phyloP scores from a whole-genome alignment of 2,797 vertebrate genomes.

The Paratrypauchen microcephalus region DNA sequence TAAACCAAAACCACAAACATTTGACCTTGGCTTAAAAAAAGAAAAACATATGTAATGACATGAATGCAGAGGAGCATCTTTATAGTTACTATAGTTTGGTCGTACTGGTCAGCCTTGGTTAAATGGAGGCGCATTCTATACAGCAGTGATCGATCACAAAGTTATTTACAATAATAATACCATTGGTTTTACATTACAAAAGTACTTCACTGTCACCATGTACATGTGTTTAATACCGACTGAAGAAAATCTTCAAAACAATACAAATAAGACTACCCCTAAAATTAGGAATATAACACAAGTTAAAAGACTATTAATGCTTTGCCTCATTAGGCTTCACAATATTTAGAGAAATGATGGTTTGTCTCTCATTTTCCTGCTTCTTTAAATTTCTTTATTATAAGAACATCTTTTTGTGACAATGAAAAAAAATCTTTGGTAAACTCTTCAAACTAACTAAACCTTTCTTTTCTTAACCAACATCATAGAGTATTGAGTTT shows the following conservation, averaged over 20 bases:
- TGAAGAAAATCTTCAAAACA: constrained; percentile 10
- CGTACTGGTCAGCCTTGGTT: constrained; percentile 27
- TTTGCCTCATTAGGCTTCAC: background rate
- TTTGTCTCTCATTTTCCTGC: constrained; percentile 13
- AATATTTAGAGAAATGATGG: constrained; percentile 6
- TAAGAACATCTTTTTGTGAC: constrained; percentile 34
- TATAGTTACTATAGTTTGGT: constrained; percentile 5
- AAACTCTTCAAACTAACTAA: constrained; percentile 42
- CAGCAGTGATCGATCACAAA: constrained; percentile 54
- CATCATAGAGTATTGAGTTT: constrained; percentile 10
- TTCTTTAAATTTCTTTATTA: constrained; percentile 21
- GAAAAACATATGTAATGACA: constrained; percentile 62
- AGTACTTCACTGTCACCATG: constrained; percentile 6
- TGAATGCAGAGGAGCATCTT: constrained; percentile 18
- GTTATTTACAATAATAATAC: constrained; percentile 27
- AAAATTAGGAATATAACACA: constrained; percentile 1
- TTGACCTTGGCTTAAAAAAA: constrained; percentile 20
- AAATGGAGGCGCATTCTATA: constrained; percentile 42
- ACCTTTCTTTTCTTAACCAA: constrained; percentile 27
- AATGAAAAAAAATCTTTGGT: constrained; percentile 61
- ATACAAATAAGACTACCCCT: background rate
- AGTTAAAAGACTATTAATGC: background rate
- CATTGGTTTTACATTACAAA: constrained; percentile 11
- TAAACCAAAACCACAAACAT: constrained; percentile 27
- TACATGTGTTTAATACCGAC: background rate